phyloP scores from a whole-genome alignment of 2,888 invertebrate genomes.

The Creontiades dilutus region DNA sequence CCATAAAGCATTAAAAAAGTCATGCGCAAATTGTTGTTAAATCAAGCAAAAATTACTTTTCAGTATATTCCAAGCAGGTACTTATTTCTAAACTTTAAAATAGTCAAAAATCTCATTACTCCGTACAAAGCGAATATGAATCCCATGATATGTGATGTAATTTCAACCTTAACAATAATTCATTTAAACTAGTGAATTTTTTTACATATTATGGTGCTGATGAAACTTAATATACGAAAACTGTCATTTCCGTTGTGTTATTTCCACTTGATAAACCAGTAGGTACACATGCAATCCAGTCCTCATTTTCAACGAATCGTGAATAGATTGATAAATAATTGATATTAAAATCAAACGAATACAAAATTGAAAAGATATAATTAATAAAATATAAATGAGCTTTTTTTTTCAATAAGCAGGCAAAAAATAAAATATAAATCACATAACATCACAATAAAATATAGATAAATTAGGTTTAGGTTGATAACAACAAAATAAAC shows the following conservation, averaged over 20 bases:
- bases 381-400: too few relatives aligned
- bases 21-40: background rate
- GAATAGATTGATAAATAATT: too few relatives aligned
- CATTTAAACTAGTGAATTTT: background rate
- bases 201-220: background rate
- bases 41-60: background rate
- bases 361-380: too few relatives aligned
- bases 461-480: background rate
- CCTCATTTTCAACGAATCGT: too few relatives aligned
- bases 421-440: background rate
- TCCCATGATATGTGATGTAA: background rate
- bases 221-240: background rate
- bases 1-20: background rate
- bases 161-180: background rate
- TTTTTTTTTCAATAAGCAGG: background rate
- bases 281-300: background rate
- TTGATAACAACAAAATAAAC: slow-evolving; percentile 35
- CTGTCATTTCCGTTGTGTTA: too few relatives aligned
- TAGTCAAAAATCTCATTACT: background rate
- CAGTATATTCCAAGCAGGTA: background rate
- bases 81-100: slow-evolving; percentile 6
- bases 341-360: too few relatives aligned
- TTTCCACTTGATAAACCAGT: background rate
- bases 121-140: background rate
- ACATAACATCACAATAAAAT: slow-evolving; percentile 31